Evolutionary conservation across 2,113 vertebrate genomes (phyloP).

Genomic region (Siphamia tubifer): DNA sequence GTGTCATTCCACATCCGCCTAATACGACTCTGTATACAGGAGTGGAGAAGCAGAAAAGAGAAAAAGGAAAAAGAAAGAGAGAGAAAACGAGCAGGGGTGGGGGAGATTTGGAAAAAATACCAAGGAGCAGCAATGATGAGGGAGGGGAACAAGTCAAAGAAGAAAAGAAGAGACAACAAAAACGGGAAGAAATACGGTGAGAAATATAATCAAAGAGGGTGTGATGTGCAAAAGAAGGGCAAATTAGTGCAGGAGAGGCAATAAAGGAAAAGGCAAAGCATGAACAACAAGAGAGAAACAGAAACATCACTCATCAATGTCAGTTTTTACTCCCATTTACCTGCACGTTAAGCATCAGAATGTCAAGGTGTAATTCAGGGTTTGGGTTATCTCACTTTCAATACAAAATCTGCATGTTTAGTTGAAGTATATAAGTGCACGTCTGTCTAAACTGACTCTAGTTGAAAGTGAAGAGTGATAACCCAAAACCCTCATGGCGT

Average conservation of each 20-base stretch:
- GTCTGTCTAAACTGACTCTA: not conserved
- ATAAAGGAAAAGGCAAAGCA: conserved; percentile 28
- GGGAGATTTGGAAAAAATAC: conserved; percentile 6
- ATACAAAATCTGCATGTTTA: conserved; percentile 2
- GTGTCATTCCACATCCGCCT: conserved; percentile 99
- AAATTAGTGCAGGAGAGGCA: conserved; percentile 58
- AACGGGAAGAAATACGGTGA: conserved; percentile 31
- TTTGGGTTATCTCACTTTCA: conserved; percentile 63
- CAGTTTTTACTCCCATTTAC: conserved; percentile 20
- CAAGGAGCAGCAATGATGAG: not conserved
- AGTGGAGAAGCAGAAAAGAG: not conserved
- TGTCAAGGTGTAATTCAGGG: conserved; percentile 20
- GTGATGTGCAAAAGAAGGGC: conserved; percentile 38
- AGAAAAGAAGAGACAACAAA: conserved; percentile 21
- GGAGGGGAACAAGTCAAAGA: not conserved
- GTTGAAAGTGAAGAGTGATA: conserved; percentile 44
- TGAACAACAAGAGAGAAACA: conserved; percentile 23
- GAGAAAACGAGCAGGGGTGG: not conserved
- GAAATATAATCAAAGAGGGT: conserved; percentile 16
- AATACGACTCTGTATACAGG: conserved; percentile 89
- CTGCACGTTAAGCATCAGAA: conserved; percentile 29
- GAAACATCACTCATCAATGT: conserved; percentile 45
- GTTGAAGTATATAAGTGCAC: not conserved
- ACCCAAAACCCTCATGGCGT: conserved; percentile 46
- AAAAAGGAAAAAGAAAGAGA: not conserved